These are phyloP conservation scores for Gallinago undulata DNA, from an alignment of 2,113 vertebrate genomes.

Conservation along the genomic window DNA sequence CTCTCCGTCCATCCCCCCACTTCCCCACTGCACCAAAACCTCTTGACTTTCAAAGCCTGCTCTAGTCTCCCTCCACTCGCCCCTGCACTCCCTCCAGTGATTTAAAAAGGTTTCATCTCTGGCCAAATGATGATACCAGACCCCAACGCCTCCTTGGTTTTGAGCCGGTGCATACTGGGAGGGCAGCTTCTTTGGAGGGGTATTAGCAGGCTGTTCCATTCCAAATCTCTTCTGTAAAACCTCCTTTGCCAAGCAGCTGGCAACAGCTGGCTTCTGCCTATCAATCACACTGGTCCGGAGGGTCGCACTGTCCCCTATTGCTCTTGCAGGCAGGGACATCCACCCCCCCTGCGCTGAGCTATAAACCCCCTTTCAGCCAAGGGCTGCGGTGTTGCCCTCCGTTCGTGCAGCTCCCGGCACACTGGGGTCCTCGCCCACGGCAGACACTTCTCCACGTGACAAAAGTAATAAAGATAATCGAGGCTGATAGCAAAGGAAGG, in stretches of 20 bases:
- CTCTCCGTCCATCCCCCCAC: neutral
- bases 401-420: rapidly evolving
- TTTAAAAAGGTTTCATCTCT: neutral
- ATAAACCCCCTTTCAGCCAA: neutral
- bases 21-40: neutral
- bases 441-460: neutral
- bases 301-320: rapidly evolving
- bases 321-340: rapidly evolving
- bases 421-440: neutral
- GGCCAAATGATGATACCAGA: neutral
- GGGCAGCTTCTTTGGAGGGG: neutral
- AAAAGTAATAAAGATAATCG: neutral
- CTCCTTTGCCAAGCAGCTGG: neutral
- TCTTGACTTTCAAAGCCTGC: neutral
- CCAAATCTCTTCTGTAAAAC: neutral
- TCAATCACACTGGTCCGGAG: neutral
- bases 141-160: neutral
- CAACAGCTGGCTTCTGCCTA: neutral
- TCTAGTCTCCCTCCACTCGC: neutral
- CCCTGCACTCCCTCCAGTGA: rapidly evolving
- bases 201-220: neutral
- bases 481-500: neutral
- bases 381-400: neutral
- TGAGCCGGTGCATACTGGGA: neutral
- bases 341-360: neutral